Evolutionary conservation across 2,113 vertebrate species (phyloP).

Genomic region (Nestor notabilis): DNA sequence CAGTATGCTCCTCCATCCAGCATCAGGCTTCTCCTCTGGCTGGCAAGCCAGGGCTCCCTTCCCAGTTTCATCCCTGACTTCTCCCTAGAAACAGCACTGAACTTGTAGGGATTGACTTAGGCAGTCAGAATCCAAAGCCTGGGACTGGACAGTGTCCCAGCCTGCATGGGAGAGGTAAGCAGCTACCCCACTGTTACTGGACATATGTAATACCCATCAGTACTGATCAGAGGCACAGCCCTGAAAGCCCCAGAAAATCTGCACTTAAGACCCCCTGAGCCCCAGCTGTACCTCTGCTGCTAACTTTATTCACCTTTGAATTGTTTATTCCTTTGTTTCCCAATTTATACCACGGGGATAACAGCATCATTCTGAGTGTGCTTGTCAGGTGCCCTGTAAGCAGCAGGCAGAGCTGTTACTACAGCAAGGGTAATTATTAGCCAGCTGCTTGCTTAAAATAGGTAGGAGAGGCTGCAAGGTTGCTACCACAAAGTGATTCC

Average conservation of each 20-base stretch:
- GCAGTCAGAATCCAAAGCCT: neutral
- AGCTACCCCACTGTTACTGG: neutral
- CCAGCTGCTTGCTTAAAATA: neutral
- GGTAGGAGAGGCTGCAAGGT: neutral
- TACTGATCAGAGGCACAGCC: neutral
- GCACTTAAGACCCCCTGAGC: neutral
- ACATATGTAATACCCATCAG: neutral
- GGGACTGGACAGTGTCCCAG: neutral
- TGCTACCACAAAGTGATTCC: neutral
- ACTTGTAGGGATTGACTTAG: neutral
- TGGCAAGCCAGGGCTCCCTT: neutral
- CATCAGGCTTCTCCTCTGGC: neutral
- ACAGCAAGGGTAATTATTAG: neutral
- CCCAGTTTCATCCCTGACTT: neutral
- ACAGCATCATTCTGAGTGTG: accelerated
- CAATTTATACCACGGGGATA: neutral
- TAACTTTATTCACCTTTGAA: neutral
- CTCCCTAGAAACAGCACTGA: neutral
- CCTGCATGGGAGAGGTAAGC: neutral
- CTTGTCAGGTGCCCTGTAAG: neutral
- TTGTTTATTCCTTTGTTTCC: neutral
- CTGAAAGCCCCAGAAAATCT: neutral
- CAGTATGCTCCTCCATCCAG: neutral
- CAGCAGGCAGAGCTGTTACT: neutral
- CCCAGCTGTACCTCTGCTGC: neutral